A percentile compares a stretch with the other conserved stretches of the same genome.
These are phyloP conservation scores for Mechanitis messenoides DNA, from an alignment of 2,888 invertebrate genomes.

Conservation along the genomic window DNA sequence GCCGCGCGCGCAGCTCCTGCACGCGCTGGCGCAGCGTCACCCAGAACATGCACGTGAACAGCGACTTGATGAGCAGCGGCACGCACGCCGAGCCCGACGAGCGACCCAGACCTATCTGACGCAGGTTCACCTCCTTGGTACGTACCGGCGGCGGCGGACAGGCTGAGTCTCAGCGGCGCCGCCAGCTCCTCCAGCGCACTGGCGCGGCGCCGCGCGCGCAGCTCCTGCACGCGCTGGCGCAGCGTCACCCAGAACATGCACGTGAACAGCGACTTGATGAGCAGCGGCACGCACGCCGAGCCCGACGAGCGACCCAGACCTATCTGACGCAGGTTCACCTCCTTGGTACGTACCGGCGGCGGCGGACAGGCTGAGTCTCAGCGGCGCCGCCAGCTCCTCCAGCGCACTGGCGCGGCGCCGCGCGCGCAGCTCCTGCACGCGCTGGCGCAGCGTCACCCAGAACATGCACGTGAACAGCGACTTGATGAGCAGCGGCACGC, in stretches of 20 bases:
- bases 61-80: conserved; percentile 87
- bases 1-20: conserved; percentile 83
- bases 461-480: conserved; percentile 94
- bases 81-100: conserved; percentile 80
- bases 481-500: conserved; percentile 87
- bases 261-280: conserved; percentile 90
- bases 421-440: conserved; percentile 86
- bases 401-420: conserved; percentile 80
- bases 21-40: conserved; percentile 93
- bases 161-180: conserved; percentile 86
- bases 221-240: conserved; percentile 91
- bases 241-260: conserved; percentile 97
- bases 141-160: conserved; percentile 78
- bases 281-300: conserved; percentile 84
- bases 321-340: conserved; percentile 79
- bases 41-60: conserved; percentile 96
- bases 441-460: conserved; percentile 95
- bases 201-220: conserved; percentile 79
- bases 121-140: conserved; percentile 48
- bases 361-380: conserved; percentile 85
- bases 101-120: conserved; percentile 89
- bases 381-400: conserved; percentile 86
- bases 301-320: conserved; percentile 83
- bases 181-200: conserved; percentile 85
- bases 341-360: conserved; percentile 58